phyloP scores from a whole-genome alignment of 2,113 vertebrate genomes.

The Hydrolagus affinis region DNA sequence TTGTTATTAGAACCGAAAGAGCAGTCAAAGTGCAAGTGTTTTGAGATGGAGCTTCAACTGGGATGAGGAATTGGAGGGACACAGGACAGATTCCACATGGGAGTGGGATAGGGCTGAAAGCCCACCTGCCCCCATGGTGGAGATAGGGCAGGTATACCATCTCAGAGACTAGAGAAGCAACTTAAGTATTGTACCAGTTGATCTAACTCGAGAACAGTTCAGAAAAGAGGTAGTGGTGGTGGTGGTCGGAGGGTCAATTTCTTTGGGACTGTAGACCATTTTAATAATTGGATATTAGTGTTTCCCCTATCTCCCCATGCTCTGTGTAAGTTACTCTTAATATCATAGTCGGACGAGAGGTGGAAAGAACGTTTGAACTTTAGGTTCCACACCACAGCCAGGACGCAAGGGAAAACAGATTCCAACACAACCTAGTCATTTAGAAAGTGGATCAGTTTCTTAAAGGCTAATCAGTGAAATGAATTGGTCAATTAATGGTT shows the following conservation, averaged over 20 bases:
- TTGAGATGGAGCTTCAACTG: no score
- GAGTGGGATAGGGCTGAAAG: no score
- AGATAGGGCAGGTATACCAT: no score
- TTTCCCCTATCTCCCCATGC: not conserved
- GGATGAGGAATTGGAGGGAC: no score
- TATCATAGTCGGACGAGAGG: not conserved
- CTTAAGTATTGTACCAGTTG: no score
- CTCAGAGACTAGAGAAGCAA: no score
- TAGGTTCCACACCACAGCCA: not conserved
- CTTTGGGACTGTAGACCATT: not conserved
- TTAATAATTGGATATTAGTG: not conserved
- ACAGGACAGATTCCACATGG: no score
- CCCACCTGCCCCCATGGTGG: no score
- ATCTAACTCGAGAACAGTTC: no score
- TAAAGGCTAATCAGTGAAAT: conserved; percentile 3
- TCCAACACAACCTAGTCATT: not conserved
- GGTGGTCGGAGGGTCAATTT: not conserved
- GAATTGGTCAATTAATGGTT: not conserved
- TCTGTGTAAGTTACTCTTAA: not conserved
- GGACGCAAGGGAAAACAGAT: not conserved
- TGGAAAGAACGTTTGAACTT: not conserved
- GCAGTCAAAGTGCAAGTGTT: no score
- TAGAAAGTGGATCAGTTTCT: not conserved
- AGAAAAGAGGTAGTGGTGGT: no score
- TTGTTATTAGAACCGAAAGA: no score